phyloP scores from a whole-genome alignment of 2,113 vertebrate genomes.

The Psophia crepitans region DNA sequence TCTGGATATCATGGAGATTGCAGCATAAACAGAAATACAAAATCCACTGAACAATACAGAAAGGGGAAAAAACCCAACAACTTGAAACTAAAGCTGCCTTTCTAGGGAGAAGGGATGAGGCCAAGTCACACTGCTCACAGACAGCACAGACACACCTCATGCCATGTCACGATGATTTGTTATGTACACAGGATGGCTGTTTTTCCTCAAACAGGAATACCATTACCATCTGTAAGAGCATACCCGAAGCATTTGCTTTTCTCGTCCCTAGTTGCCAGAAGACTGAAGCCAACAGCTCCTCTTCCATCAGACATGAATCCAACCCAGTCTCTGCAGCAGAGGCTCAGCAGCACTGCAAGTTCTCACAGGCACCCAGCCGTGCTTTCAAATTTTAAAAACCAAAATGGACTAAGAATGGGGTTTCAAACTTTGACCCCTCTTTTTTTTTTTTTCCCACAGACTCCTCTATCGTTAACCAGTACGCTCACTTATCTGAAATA shows the following conservation, averaged over 20 bases:
- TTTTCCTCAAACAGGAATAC: background rate
- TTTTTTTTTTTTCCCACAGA: background rate
- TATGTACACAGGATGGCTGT: background rate
- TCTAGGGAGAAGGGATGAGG: background rate
- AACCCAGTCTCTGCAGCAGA: background rate
- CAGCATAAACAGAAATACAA: background rate
- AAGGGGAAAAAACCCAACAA: background rate
- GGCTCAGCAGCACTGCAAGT: background rate
- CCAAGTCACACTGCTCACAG: background rate
- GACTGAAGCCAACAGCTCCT: background rate
- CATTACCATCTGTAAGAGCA: background rate
- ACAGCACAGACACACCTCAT: background rate
- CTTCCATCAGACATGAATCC: background rate
- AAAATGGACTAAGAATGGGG: background rate
- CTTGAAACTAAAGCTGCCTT: background rate
- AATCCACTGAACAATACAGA: background rate
- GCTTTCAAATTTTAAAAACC: background rate
- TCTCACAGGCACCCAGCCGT: rapidly evolving
- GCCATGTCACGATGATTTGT: background rate
- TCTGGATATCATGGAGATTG: background rate
- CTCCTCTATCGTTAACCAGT: no score
- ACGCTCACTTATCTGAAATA: background rate
- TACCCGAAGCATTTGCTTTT: background rate
- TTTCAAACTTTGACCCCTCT: background rate
- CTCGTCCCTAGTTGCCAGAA: background rate